Conservation (phyloP, 2,797 vertebrate species). For the Meriones psammophilus region DNA sequence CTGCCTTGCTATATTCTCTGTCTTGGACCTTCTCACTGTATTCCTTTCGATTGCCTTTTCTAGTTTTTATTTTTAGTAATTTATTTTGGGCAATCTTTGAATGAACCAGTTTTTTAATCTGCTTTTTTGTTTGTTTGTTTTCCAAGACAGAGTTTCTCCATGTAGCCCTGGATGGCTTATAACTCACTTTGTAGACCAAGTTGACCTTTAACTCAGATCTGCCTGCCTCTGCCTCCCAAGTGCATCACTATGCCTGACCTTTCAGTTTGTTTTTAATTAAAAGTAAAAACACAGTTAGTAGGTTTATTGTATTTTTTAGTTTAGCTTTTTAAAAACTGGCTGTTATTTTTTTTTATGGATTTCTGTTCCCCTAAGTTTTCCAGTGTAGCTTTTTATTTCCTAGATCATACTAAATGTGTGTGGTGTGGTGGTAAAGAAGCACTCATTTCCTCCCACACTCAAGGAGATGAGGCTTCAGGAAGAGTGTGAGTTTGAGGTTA, state of each 20-base stretch:
- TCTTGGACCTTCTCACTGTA: not conserved
- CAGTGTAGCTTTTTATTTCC: conserved; percentile 1
- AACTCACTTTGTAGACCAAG: not conserved
- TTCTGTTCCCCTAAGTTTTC: conserved; percentile 43
- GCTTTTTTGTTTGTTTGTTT: not conserved
- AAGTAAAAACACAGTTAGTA: conserved; percentile 13
- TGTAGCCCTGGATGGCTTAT: not conserved
- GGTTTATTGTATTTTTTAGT: not conserved
- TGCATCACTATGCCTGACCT: not conserved
- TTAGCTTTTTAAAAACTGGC: conserved; percentile 24
- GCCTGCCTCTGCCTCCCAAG: not conserved
- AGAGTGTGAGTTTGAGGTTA: too few species aligned
- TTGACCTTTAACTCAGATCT: not conserved
- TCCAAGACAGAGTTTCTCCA: not conserved
- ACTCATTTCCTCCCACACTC: not conserved
- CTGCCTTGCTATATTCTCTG: not conserved
- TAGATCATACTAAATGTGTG: not conserved
- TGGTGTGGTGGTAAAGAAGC: not conserved
- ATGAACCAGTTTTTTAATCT: conserved; percentile 1
- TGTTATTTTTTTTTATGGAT: conserved; percentile 11
- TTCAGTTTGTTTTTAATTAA: conserved; percentile 5
- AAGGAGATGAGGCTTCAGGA: not conserved
- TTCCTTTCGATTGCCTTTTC: not conserved
- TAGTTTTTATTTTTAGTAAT: not conserved
- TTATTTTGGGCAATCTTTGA: conserved; percentile 41